These are phyloP conservation scores for Delia radicum DNA, from an alignment of 1,140 invertebrate genomes.

Conservation along the genomic window DNA sequence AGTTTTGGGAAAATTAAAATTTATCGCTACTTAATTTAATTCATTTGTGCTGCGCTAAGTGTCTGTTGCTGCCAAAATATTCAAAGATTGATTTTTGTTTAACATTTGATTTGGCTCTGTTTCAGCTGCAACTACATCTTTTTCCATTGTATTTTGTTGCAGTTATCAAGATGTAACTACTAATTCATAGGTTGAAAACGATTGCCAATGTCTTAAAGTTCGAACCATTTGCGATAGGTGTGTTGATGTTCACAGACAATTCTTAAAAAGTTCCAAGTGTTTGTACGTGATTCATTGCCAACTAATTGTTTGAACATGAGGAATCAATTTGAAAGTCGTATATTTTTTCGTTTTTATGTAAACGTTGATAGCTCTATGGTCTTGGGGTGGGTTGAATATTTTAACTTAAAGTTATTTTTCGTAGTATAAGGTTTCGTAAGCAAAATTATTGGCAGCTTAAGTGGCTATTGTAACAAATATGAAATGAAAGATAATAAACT, in stretches of 20 bases:
- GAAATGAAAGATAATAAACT: too few relatives aligned
- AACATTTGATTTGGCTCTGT: slow-evolving; percentile 27
- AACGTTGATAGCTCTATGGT: slow-evolving; percentile 4
- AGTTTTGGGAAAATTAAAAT: slow-evolving; percentile 28
- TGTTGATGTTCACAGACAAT: background rate
- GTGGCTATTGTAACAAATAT: background rate
- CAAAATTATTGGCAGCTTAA: slow-evolving; percentile 12
- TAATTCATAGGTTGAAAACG: background rate
- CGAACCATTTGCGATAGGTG: background rate
- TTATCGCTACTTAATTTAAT: slow-evolving; percentile 43
- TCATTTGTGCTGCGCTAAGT: slow-evolving; percentile 31
- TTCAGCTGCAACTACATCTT: background rate
- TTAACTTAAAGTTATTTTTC: background rate
- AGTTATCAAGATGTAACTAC: background rate
- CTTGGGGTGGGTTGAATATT: background rate
- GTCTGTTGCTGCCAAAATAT: slow-evolving; percentile 42
- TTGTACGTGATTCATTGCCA: slow-evolving; percentile 26
- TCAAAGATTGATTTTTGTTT: slow-evolving; percentile 39
- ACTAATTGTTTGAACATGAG: slow-evolving; percentile 25
- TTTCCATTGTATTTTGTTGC: background rate
- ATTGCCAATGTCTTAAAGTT: slow-evolving; percentile 13
- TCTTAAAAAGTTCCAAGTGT: background rate
- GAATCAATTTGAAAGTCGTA: slow-evolving; percentile 26
- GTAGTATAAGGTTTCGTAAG: background rate
- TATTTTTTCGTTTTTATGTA: background rate